Conservation (phyloP, 2,888 invertebrate genomes). For the Lamproptera curius region DNA sequence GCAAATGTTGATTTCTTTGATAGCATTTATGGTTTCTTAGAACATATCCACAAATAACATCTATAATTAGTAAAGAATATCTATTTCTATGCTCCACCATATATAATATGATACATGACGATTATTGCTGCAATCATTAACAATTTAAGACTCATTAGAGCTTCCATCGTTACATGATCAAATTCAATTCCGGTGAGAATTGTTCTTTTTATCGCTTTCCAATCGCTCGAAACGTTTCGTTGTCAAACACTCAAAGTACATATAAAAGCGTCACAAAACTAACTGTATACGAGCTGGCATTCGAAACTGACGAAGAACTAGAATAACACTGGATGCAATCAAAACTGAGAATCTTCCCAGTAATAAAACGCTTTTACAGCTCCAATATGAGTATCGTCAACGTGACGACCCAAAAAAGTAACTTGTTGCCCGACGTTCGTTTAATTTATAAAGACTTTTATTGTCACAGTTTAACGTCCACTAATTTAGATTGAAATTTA, state of each 20-base stretch:
- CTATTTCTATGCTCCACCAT: too few species aligned
- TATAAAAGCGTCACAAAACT: constrained; percentile 22
- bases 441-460: constrained; percentile 69
- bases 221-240: background rate
- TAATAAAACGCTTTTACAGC: constrained; percentile 63
- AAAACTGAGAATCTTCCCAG: constrained; percentile 55
- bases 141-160: too few species aligned
- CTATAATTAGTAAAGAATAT: too few species aligned
- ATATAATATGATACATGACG: too few species aligned
- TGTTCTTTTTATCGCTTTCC: constrained; percentile 9
- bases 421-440: constrained; percentile 56
- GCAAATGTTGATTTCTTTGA: too few species aligned
- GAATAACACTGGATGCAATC: constrained; percentile 38
- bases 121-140: too few species aligned
- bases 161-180: too few species aligned
- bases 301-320: constrained; percentile 15
- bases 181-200: background rate
- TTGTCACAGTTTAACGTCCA: constrained; percentile 54
- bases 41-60: too few species aligned
- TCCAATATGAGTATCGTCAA: constrained; percentile 64
- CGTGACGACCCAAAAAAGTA: constrained; percentile 48
- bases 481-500: constrained; percentile 39
- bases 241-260: constrained; percentile 33
- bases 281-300: constrained; percentile 23
- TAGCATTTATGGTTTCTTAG: too few species aligned